These are phyloP conservation scores for Pitta sordida DNA, from an alignment of 2,113 vertebrate species.

Conservation along the genomic window DNA sequence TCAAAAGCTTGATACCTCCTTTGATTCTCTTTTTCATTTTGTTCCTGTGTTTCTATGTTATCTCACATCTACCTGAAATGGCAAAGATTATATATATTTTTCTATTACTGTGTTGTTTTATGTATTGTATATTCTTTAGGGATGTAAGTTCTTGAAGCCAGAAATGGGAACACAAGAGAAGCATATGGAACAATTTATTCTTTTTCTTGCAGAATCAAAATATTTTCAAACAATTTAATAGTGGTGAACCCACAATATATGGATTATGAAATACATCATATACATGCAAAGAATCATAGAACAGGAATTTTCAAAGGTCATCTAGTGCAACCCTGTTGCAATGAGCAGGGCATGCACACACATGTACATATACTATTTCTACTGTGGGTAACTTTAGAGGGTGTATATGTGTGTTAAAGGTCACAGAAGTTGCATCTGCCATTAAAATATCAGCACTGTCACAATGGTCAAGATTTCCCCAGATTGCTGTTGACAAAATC, in stretches of 20 bases:
- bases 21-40: neutral
- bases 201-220: neutral
- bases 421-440: neutral
- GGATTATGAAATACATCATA: neutral
- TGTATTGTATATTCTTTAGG: neutral
- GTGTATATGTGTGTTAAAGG: neutral
- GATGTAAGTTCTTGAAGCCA: neutral
- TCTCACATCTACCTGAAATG: neutral
- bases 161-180: neutral
- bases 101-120: neutral
- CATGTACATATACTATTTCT: neutral
- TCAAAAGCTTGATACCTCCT: neutral
- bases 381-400: neutral
- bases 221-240: neutral
- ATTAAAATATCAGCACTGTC: neutral
- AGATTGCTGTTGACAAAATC: neutral
- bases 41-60: neutral
- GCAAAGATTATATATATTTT: neutral
- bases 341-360: neutral
- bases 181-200: neutral
- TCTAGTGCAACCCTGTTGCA: neutral
- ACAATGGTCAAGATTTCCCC: neutral
- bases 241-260: neutral
- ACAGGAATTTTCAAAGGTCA: neutral
- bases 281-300: neutral